Conservation (phyloP, 1,140 invertebrate genomes). For the Drosophila takahashii region DNA sequence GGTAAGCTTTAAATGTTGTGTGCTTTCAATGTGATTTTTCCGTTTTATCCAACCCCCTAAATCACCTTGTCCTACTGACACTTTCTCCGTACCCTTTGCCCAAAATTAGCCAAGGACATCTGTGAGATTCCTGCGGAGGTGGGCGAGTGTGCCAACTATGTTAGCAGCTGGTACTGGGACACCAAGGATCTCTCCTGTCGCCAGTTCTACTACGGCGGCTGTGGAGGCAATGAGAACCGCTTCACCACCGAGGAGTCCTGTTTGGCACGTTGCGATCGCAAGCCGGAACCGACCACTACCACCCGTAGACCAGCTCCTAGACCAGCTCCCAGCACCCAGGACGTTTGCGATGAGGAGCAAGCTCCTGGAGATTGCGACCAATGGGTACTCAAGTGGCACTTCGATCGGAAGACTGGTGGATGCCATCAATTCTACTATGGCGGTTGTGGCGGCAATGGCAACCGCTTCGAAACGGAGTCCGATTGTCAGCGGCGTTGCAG, state of each 20-base stretch:
- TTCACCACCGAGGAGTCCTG: conserved; percentile 90
- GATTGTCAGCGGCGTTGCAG: conserved; percentile 88
- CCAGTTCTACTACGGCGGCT: conserved; percentile 93
- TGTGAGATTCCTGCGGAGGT: conserved; percentile 91
- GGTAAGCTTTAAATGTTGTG: conserved; percentile 87
- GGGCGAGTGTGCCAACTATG: conserved; percentile 93
- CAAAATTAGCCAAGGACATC: conserved; percentile 85
- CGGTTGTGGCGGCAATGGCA: conserved; percentile 93
- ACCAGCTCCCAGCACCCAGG: conserved; percentile 9
- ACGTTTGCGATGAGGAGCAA: conserved; percentile 54
- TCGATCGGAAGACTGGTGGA: conserved; percentile 88
- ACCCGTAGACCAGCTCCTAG: conserved; percentile 18
- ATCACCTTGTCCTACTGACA: conserved; percentile 16
- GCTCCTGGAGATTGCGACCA: conserved; percentile 47
- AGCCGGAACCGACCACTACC: conserved; percentile 63
- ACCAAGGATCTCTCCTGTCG: conserved; percentile 89
- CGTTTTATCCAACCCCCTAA: background rate
- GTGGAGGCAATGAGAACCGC: conserved; percentile 93
- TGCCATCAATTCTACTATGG: conserved; percentile 93
- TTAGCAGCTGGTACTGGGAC: conserved; percentile 93
- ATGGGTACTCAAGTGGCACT: conserved; percentile 89
- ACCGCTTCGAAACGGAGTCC: conserved; percentile 89
- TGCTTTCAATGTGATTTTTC: conserved; percentile 70
- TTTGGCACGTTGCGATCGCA: conserved; percentile 86
- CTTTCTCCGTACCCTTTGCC: conserved; percentile 7